Evolutionary conservation across 1,140 invertebrate genomes (phyloP).

Genomic region (Megalonaias nervosa): DNA sequence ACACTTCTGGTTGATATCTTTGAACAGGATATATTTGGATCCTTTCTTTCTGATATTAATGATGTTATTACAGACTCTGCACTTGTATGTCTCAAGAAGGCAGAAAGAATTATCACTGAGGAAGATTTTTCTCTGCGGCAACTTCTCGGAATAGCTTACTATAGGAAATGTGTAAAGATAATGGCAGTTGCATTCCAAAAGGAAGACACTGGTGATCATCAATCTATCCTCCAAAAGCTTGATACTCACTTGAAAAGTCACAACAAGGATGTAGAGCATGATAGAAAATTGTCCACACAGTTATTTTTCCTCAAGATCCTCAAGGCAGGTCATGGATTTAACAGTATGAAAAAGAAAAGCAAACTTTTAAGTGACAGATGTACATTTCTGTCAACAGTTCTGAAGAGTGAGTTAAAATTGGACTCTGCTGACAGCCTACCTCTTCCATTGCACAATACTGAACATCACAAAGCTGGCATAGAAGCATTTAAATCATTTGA

Average conservation of each 20-base stretch:
- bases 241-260: not conserved
- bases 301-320: conserved; percentile 13
- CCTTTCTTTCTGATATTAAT: not conserved
- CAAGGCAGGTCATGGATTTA: not conserved
- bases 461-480: not conserved
- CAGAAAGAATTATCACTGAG: too few relatives aligned
- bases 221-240: not conserved
- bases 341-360: not conserved
- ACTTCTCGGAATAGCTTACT: conserved; percentile 9
- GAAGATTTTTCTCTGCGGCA: not conserved
- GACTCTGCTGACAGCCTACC: conserved; percentile 1
- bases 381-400: not conserved
- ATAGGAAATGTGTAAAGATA: not conserved
- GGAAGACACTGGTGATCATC: not conserved
- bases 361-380: not conserved
- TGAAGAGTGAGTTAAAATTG: conserved; percentile 3
- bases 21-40: too few relatives aligned
- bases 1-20: too few relatives aligned
- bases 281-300: not conserved
- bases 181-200: not conserved
- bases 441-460: not conserved
- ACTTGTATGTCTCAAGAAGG: too few relatives aligned
- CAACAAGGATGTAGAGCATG: not conserved
- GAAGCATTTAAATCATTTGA: not conserved
- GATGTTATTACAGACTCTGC: too few relatives aligned